Base-by-base conservation (phyloP, 64 coral and sea anemone genomes). In the Orbicella faveolata region DNA sequence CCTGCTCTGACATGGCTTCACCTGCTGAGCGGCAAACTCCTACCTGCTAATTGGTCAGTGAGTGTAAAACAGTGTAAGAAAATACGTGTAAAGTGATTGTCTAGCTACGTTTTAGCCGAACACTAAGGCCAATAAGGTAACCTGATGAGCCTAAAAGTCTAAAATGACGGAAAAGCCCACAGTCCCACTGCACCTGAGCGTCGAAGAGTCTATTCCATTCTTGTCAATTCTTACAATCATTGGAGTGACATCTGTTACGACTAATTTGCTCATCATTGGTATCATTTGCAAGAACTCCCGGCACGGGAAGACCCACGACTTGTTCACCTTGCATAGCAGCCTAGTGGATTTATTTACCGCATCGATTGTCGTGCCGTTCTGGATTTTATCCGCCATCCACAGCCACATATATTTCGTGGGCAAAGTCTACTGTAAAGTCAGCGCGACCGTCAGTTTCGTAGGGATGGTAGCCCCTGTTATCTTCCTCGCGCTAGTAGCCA, bases 301-400 rank as follows among this genome's bases (percentile, higher is more conserved):
- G 6, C 61, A 36, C 25, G 72, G 88, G 5, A 93, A 81, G 63
- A 79, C 51, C 21, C 93, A 96, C 34, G 89, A 96, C 20, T 25
- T 96, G 21, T 96, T 96, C 72, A 81, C 87, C 54, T 68, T 96
- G 23, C 91, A 96, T 57, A 79, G 88, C 76, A 89, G 81, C 36
- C 30, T 93, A 13, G 87, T 87, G 13, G 94, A 96, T 88, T 77
- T 96, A 30, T 18, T 90, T 15, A 87, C 92, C 30, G 90, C 94
- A 20, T 52, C 90, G 14, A 68, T 87, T 20, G 89, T 92, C 9
- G 89, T 96, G 4, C 94, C 94, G 11, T 96, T 96, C 83, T 96
- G 95, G 95, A 79, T 96, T 65, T 35, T 96, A 12, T 94, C 92
- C 26, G 79, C 92, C 8, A 90, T 96, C 39, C 92, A 96, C 83